phyloP scores from a whole-genome alignment of 1,140 invertebrate genomes.

The Microplitis demolitor region DNA sequence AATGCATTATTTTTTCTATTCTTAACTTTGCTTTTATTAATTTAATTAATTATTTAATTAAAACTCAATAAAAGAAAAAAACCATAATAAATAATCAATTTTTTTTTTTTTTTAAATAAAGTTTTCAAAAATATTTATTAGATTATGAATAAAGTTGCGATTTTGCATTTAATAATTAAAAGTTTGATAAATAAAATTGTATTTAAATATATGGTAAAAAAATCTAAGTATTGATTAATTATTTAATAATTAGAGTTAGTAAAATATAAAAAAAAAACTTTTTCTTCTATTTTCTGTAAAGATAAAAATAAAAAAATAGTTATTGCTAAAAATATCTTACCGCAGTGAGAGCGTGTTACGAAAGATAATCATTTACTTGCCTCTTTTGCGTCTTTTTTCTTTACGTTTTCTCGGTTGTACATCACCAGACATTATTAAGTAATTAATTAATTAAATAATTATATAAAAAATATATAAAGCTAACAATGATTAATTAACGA shows the following conservation, averaged over 20 bases:
- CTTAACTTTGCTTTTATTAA: background rate
- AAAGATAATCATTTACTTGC: constrained; percentile 58
- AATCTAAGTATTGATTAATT: background rate
- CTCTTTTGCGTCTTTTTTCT: constrained; percentile 74
- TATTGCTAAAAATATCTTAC: constrained; percentile 49
- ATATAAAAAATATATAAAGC: background rate
- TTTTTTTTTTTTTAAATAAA: too few relatives aligned
- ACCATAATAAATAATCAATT: too few relatives aligned
- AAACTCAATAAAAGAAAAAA: background rate
- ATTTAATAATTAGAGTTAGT: background rate
- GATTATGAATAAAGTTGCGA: too few relatives aligned
- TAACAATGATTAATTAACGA: background rate
- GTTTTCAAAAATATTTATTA: too few relatives aligned
- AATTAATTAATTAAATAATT: constrained; percentile 12
- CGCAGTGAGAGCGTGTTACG: constrained; percentile 37
- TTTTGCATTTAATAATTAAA: too few relatives aligned
- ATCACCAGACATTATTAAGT: constrained; percentile 69
- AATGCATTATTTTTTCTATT: constrained; percentile 9
- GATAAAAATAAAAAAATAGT: constrained; percentile 38
- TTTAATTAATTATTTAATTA: background rate
- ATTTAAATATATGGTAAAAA: too few relatives aligned
- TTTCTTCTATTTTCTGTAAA: constrained; percentile 34
- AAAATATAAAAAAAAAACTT: background rate
- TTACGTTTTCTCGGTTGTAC: constrained; percentile 74
- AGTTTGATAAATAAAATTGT: too few relatives aligned